These are phyloP conservation scores for Drosophila nr. perissopoda DNA, from an alignment of 2,888 invertebrate species.

Conservation along the genomic window DNA sequence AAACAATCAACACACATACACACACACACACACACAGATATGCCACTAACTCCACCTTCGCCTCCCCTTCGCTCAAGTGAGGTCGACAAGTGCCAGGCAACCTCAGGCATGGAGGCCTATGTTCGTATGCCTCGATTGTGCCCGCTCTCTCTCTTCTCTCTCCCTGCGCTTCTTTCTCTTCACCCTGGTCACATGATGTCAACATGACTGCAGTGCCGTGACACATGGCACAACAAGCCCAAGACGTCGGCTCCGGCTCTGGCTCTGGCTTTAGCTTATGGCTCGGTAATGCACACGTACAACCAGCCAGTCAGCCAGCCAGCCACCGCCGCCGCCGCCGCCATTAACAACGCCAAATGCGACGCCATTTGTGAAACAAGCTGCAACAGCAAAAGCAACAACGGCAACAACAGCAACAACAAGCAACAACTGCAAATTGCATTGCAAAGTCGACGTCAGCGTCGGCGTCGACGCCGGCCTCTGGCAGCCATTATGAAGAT, in stretches of 20 bases:
- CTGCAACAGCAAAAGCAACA: slow-evolving; percentile 53
- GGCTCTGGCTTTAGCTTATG: slow-evolving; percentile 17
- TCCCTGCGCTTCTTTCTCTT: slow-evolving; percentile 12
- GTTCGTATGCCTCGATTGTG: slow-evolving; percentile 22
- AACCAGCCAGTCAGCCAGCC: slow-evolving; percentile 13
- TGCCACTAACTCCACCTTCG: slow-evolving; percentile 10
- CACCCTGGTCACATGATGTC: slow-evolving; percentile 69
- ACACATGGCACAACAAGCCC: slow-evolving; percentile 81
- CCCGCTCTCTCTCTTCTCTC: slow-evolving; percentile 1
- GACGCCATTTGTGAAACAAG: slow-evolving; percentile 81
- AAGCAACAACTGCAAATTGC: slow-evolving; percentile 71
- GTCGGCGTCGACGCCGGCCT: slow-evolving; percentile 51
- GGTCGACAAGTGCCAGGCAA: slow-evolving; percentile 69
- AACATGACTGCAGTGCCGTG: slow-evolving; percentile 80
- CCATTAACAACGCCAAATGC: slow-evolving; percentile 80
- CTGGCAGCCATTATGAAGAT: slow-evolving; percentile 79
- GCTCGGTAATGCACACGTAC: slow-evolving; percentile 66
- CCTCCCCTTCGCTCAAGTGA: slow-evolving; percentile 7
- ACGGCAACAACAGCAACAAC: slow-evolving; percentile 48
- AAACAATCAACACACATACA: slow-evolving; percentile 82
- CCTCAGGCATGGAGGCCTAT: slow-evolving; percentile 56
- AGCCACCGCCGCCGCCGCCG: slow-evolving; percentile 46
- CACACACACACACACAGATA: slow-evolving; percentile 31
- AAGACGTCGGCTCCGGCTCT: slow-evolving; percentile 62
- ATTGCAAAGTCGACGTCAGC: slow-evolving; percentile 50